These are phyloP conservation scores for Xenopus tropicalis DNA, from an alignment of 2,113 vertebrate genomes.

Conservation along the genomic window UCB_Xtro_10.0 CM004447.2:81038501-81039000, in stretches of 20 bases:
- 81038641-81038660: neutral
- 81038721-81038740: slow-evolving; percentile 1
- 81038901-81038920: slow-evolving; percentile 17
- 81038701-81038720: neutral
- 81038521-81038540: no score
- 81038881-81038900: slow-evolving; percentile 22
- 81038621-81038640: neutral
- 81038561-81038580: no score
- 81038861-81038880: slow-evolving; percentile 22
- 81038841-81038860: slow-evolving; percentile 17
- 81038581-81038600: no score
- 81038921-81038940: slow-evolving; percentile 11
- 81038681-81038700: neutral
- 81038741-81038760: slow-evolving; percentile 21
- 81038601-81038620: neutral
- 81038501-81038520: no score
- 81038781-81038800: slow-evolving; percentile 13
- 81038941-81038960: slow-evolving; percentile 17
- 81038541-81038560: no score
- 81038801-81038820: slow-evolving; percentile 18
- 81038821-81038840: slow-evolving; percentile 18
- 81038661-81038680: neutral
- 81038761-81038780: slow-evolving; percentile 29
- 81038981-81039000: slow-evolving; percentile 21
- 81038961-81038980: slow-evolving; percentile 17